A percentile compares a stretch with the other conserved stretches of the same genome.
Conservation (phyloP, 2,888 invertebrate species). For the Pristionchus japonicus region DNA sequence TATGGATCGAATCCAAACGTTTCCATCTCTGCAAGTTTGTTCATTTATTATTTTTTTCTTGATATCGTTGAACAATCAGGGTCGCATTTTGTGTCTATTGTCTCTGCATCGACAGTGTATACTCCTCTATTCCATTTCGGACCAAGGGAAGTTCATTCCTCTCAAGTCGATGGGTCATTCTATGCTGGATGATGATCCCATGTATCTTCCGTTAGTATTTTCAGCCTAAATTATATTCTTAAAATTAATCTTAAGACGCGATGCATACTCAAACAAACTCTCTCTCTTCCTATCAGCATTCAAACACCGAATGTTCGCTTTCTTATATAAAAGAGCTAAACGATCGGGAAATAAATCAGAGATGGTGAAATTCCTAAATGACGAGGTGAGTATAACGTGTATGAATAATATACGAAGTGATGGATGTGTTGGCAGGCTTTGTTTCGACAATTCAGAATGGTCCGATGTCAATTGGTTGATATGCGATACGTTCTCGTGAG, state of each 20-base stretch:
- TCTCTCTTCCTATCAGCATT: slow-evolving; percentile 9
- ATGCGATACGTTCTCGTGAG: slow-evolving; percentile 18
- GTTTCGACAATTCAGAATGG: background rate
- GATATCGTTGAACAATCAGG: too few species aligned
- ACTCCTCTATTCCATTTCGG: background rate
- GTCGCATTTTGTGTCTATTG: slow-evolving; percentile 18
- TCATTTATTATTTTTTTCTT: too few species aligned
- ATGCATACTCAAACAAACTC: background rate
- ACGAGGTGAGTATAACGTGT: background rate
- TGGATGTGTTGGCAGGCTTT: background rate
- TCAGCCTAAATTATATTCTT: background rate
- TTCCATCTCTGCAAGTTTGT: slow-evolving; percentile 14
- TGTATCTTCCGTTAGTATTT: slow-evolving; percentile 36
- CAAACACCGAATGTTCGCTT: slow-evolving; percentile 7
- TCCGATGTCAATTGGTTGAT: background rate
- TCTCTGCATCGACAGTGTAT: slow-evolving; percentile 30
- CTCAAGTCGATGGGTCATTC: slow-evolving; percentile 32
- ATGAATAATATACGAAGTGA: too few species aligned
- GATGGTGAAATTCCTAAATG: background rate
- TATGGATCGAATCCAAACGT: slow-evolving; percentile 34
- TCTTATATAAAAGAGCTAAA: slow-evolving; percentile 22
- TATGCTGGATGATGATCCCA: slow-evolving; percentile 14
- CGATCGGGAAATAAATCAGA: background rate
- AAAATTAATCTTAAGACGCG: background rate
- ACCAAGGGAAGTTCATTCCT: background rate